Evolutionary conservation across 1,140 invertebrate species (phyloP).

Genomic region (Drosophila ercepeae): DNA sequence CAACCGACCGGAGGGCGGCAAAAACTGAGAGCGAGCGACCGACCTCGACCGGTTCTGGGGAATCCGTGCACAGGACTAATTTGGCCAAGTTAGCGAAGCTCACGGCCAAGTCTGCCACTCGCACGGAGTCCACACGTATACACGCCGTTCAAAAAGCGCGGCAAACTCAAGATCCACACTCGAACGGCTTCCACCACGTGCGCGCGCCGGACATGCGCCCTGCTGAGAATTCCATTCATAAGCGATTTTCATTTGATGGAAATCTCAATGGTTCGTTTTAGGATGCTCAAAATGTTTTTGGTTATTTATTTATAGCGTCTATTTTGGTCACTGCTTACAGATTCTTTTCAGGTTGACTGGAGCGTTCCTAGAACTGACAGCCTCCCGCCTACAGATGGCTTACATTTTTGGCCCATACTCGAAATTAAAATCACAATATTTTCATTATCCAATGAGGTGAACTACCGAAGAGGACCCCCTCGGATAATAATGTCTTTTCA

Average conservation of each 20-base stretch:
- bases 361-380: background rate
- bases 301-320: slow-evolving; percentile 3
- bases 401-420: background rate
- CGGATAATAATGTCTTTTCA: too few species aligned
- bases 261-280: background rate
- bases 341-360: background rate
- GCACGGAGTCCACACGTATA: slow-evolving; percentile 16
- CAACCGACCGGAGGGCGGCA: background rate
- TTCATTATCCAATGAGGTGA: too few species aligned
- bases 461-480: too few species aligned
- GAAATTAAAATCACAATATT: background rate
- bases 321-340: background rate
- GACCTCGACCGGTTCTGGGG: slow-evolving; percentile 25
- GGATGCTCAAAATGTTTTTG: background rate
- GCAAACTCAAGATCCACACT: background rate
- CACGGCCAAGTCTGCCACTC: slow-evolving; percentile 6
- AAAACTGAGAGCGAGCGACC: background rate
- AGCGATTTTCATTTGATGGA: background rate
- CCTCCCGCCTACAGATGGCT: background rate
- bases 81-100: slow-evolving; percentile 16
- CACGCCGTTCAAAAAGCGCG: slow-evolving; percentile 17
- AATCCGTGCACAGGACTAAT: slow-evolving; percentile 42
- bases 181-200: slow-evolving; percentile 32
- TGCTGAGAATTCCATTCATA: slow-evolving; percentile 20
- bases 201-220: slow-evolving; percentile 7